These are phyloP conservation scores for Crotalus viridis DNA, from an alignment of 2,113 vertebrate species.

Conservation along the genomic window DNA sequence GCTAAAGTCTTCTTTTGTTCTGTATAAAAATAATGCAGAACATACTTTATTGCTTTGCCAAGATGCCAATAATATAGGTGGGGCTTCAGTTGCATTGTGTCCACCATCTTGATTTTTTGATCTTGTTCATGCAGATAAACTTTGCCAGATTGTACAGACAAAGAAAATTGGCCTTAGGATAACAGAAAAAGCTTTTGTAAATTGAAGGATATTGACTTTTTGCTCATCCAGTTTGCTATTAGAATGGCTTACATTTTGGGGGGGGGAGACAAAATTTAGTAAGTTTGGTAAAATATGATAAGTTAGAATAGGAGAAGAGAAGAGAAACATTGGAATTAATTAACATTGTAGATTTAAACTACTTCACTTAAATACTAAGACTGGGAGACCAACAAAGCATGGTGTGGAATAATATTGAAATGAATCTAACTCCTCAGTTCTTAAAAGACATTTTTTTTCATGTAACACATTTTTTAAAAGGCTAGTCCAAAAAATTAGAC, in stretches of 20 bases:
- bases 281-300: background rate
- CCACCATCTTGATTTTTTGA: background rate
- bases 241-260: background rate
- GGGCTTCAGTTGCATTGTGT: background rate
- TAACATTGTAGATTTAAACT: rapidly evolving
- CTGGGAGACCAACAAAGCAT: background rate
- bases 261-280: too few species aligned
- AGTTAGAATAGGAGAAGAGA: background rate
- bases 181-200: background rate
- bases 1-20: background rate
- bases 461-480: background rate
- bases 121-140: background rate
- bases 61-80: background rate
- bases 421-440: background rate
- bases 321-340: background rate
- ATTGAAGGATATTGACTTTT: background rate
- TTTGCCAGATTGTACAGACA: background rate
- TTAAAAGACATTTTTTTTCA: background rate
- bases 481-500: background rate
- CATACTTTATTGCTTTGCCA: background rate
- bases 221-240: background rate
- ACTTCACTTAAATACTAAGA: background rate
- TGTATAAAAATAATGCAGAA: background rate
- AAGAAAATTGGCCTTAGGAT: background rate
- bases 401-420: background rate